Conservation (phyloP, 2,888 invertebrate species). For the Drosophila hawaiiensis region DNA sequence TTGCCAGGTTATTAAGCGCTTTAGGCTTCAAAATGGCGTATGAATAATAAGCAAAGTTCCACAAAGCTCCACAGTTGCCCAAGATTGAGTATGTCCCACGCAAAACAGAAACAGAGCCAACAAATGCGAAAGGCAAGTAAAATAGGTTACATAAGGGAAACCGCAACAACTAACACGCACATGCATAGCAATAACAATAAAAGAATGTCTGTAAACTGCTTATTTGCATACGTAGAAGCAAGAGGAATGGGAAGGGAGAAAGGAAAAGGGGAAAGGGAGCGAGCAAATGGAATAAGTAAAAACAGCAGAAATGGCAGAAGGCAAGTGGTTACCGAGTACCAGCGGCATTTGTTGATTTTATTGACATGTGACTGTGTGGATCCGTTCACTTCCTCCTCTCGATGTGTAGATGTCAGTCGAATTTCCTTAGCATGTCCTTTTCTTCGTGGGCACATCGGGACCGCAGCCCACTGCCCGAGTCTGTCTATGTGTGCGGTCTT, state of each 20-base stretch:
- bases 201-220: slow-evolving; percentile 54
- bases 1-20: slow-evolving; percentile 61
- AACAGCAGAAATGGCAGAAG: slow-evolving; percentile 11
- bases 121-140: slow-evolving; percentile 21
- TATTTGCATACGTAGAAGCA: slow-evolving; percentile 61
- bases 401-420: slow-evolving; percentile 63
- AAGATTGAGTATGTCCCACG: not conserved
- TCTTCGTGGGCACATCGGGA: slow-evolving; percentile 1
- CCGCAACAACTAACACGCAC: slow-evolving; percentile 37
- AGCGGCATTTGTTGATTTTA: slow-evolving; percentile 77
- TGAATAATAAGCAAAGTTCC: slow-evolving; percentile 49
- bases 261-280: not conserved
- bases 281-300: slow-evolving; percentile 11
- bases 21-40: slow-evolving; percentile 42
- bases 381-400: slow-evolving; percentile 1
- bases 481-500: slow-evolving; percentile 52
- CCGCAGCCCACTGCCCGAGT: slow-evolving; percentile 6
- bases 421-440: slow-evolving; percentile 61
- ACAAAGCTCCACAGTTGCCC: slow-evolving; percentile 9
- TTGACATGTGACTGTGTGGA: slow-evolving; percentile 67
- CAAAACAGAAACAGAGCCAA: not conserved
- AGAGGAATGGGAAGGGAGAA: not conserved
- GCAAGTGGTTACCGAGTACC: slow-evolving; percentile 36
- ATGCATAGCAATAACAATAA: slow-evolving; percentile 62
- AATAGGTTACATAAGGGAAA: slow-evolving; percentile 22